Evolutionary conservation across 2,797 vertebrate species (phyloP).

Genomic region (Betta splendens): DNA sequence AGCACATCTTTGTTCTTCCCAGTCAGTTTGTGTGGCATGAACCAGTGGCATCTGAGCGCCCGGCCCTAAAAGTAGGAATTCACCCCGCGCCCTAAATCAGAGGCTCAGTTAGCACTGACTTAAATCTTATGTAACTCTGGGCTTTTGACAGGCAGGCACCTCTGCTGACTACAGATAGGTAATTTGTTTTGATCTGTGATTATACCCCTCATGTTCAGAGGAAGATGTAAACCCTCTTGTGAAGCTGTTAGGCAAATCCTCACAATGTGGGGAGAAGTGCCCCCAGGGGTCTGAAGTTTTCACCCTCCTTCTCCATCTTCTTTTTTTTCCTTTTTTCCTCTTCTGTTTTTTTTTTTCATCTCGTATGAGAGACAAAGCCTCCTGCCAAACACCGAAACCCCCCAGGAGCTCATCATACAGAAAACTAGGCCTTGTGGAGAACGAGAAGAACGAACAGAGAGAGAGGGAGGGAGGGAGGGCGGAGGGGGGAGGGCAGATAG

Average conservation of each 20-base stretch:
- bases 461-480: slow-evolving; percentile 28
- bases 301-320: slow-evolving; percentile 68
- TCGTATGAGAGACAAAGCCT: slow-evolving; percentile 82
- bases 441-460: slow-evolving; percentile 50
- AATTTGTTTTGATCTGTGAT: slow-evolving; percentile 87
- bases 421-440: slow-evolving; percentile 74
- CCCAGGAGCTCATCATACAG: slow-evolving; percentile 83
- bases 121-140: slow-evolving; percentile 83
- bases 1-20: slow-evolving; percentile 56
- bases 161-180: slow-evolving; percentile 84
- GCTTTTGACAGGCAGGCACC: slow-evolving; percentile 80
- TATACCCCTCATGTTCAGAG: slow-evolving; percentile 81
- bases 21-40: slow-evolving; percentile 60
- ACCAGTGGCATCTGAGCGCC: slow-evolving; percentile 27
- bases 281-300: slow-evolving; percentile 80
- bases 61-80: slow-evolving; percentile 72
- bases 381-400: slow-evolving; percentile 81
- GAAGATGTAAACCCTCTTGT: slow-evolving; percentile 85
- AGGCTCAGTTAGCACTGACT: slow-evolving; percentile 78
- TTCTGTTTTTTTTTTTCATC: slow-evolving; percentile 68
- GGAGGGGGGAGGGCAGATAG: slow-evolving; percentile 35
- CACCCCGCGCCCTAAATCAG: slow-evolving; percentile 70
- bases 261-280: slow-evolving; percentile 79
- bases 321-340: slow-evolving; percentile 55
- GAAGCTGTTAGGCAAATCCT: slow-evolving; percentile 86